Evolutionary conservation across 1,140 invertebrate species (phyloP), one percentile per base, ranked within the genome.

Genomic region (Trichoplusia ni): DNA sequence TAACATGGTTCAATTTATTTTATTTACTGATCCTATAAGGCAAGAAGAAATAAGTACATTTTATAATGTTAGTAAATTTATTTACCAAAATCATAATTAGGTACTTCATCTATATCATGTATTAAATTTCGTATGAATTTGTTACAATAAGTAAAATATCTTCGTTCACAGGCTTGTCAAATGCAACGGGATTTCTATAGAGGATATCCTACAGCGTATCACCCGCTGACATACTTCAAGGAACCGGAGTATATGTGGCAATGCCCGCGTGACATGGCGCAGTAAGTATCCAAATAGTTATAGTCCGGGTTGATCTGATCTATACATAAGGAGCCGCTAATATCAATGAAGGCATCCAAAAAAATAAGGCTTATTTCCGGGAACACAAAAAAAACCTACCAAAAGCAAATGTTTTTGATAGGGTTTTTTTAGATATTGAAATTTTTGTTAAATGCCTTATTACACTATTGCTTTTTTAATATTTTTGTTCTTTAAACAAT

Each of bases 181-280:
- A 73, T 90, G 25, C 91, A 93, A 67, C 84, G 93, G 53, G 89
- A 92, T 73, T 92, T 92, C 72, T 93, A 93, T 61, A 90, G 90
- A 79, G 92, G 93, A 8, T 86, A 91, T 46, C 76, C 92, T 9
- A 89, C 88, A 58, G 73, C 76, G 2, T 62, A 90, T 40, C 92
- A 93, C 84, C 92, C 92, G 7, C 73, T 93, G 18, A 35, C 77
- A 11, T 93, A 91, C 69, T 94, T 93, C 69, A 90, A 84, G 61
- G 75, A 84, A 7, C 76, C 84, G n/a, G 77, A 90, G 27, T 91
- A 91, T 53, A 68, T 71, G 56, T 93, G 87, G 69, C 91, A 92
- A 66, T 92, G 91, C 70, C 84, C 92, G 8, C 64, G 82, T 33
- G 87, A 91, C 75, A 89, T 69, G 53, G 37, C 67, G 19, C 31